Percentiles rank a stretch among this genome's conserved stretches.
Evolutionary conservation across 2,888 invertebrate species (phyloP).

Genomic region (Neoaliturus tenellus): DNA sequence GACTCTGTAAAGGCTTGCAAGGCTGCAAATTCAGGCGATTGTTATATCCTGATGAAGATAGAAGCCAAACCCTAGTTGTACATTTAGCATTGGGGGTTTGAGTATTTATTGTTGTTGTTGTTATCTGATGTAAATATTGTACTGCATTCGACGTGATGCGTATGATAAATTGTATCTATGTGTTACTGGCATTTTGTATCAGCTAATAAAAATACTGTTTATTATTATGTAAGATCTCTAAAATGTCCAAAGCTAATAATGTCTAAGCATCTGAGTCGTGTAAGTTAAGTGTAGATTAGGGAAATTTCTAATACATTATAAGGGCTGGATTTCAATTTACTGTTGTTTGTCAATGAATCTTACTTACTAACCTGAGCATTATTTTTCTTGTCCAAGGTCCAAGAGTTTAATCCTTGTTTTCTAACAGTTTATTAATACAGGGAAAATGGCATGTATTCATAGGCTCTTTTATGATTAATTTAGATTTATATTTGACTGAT

Average conservation of each 20-base stretch:
- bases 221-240: slow-evolving; percentile 28
- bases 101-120: slow-evolving; percentile 43
- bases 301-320: background rate
- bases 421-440: too few species aligned
- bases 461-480: too few species aligned
- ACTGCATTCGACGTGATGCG: background rate
- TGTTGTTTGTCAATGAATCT: background rate
- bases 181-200: slow-evolving; percentile 42
- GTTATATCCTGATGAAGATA: slow-evolving; percentile 1
- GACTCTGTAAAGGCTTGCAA: slow-evolving; percentile 7
- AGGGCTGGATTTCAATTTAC: background rate
- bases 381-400: too few species aligned
- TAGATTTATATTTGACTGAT: too few species aligned
- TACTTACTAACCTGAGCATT: too few species aligned
- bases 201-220: slow-evolving; percentile 10
- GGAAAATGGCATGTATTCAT: too few species aligned
- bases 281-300: slow-evolving; percentile 44
- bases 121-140: slow-evolving; percentile 43
- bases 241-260: slow-evolving; percentile 45
- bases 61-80: background rate
- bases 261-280: background rate
- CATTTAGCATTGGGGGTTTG: background rate
- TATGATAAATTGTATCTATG: slow-evolving; percentile 36
- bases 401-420: too few species aligned
- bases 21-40: background rate